Conservation (phyloP, 1,140 invertebrate genomes). For the Drosophila elegans region DNA sequence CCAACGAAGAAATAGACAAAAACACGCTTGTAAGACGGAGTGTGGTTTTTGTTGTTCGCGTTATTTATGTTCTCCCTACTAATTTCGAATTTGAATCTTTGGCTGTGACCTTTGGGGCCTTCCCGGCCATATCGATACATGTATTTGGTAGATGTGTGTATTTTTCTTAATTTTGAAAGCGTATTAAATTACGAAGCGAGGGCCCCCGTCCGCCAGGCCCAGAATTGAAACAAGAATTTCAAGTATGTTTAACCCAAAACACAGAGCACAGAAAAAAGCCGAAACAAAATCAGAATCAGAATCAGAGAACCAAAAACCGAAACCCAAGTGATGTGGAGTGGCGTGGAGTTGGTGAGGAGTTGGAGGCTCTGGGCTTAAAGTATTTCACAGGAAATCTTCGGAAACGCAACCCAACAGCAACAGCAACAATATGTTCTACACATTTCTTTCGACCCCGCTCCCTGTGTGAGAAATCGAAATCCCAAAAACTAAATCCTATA, state of each 20-base stretch:
- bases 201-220: slow-evolving; percentile 21
- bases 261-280: slow-evolving; percentile 39
- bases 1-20: slow-evolving; percentile 37
- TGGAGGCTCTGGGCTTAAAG: slow-evolving; percentile 69
- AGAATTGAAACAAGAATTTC: slow-evolving; percentile 82
- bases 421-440: slow-evolving; percentile 82
- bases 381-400: slow-evolving; percentile 84
- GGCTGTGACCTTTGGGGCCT: slow-evolving; percentile 78
- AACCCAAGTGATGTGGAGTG: slow-evolving; percentile 36
- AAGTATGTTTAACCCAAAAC: slow-evolving; percentile 83
- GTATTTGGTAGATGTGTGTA: slow-evolving; percentile 36
- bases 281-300: slow-evolving; percentile 37
- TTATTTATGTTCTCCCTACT: slow-evolving; percentile 67
- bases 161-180: slow-evolving; percentile 81
- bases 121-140: slow-evolving; percentile 49
- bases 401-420: slow-evolving; percentile 58
- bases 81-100: slow-evolving; percentile 78
- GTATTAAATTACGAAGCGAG: slow-evolving; percentile 72
- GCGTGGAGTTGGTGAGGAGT: slow-evolving; percentile 16
- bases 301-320: slow-evolving; percentile 50
- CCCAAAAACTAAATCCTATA: slow-evolving; percentile 83
- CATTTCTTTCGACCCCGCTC: slow-evolving; percentile 59
- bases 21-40: slow-evolving; percentile 20
- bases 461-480: slow-evolving; percentile 80
- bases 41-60: slow-evolving; percentile 34